These are phyloP conservation scores for Spongilla lacustris DNA, from an alignment of 37 sponge, comb jelly and placozoan genomes.

Conservation along the genomic window DNA sequence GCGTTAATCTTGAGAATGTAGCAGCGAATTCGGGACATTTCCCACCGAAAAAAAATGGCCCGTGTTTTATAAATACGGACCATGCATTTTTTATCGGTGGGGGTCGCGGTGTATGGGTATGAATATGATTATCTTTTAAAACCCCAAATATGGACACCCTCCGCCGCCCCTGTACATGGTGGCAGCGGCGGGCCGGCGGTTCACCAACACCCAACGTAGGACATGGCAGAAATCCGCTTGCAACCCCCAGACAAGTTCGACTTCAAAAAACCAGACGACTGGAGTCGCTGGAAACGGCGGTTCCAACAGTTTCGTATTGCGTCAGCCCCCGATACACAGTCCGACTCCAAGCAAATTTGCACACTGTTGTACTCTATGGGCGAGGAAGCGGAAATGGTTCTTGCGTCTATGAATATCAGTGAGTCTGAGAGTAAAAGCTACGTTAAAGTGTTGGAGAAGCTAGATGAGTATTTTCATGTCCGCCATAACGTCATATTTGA, in stretches of 20 bases:
- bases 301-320: slow-evolving; percentile 34
- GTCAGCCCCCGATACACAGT: slow-evolving; percentile 12
- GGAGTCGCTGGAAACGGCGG: slow-evolving; percentile 21
- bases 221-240: slow-evolving; percentile 23
- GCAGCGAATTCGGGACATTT: too few species aligned
- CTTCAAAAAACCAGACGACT: too few species aligned
- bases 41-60: too few species aligned
- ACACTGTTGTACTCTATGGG: slow-evolving; percentile 53
- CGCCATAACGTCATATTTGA: too few species aligned
- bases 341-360: slow-evolving; percentile 25
- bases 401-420: slow-evolving; percentile 24
- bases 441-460: slow-evolving; percentile 16
- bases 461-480: slow-evolving; percentile 32
- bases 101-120: too few species aligned
- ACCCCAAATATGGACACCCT: too few species aligned
- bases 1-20: too few species aligned
- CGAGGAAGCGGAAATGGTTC: slow-evolving; percentile 33
- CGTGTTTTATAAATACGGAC: too few species aligned
- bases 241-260: too few species aligned
- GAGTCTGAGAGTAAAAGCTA: slow-evolving; percentile 35
- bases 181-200: slow-evolving; percentile 41
- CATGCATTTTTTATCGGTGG: too few species aligned
- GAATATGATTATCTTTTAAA: too few species aligned
- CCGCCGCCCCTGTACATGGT: too few species aligned
- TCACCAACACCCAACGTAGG: background rate